These are phyloP conservation scores for Enteromius paludinosus DNA, from an alignment of 2,797 vertebrate species.

Conservation along the genomic window DNA sequence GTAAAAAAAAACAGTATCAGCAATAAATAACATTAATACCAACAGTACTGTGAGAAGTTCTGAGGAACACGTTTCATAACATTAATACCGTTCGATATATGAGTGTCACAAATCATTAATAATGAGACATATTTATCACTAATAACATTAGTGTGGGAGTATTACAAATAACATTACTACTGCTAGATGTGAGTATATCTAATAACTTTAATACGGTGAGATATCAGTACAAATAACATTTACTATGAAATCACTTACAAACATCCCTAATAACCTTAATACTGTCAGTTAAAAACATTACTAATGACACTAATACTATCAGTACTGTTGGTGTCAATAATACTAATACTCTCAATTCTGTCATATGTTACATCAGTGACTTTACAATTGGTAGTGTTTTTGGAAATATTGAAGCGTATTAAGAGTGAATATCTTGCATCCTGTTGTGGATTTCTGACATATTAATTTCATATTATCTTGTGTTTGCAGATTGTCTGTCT, in stretches of 20 bases:
- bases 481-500: conserved; percentile 26
- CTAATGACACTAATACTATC: background rate
- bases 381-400: background rate
- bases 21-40: background rate
- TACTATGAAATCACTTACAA: too few species aligned
- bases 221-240: too few species aligned
- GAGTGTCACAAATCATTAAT: background rate
- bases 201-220: background rate
- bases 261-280: background rate
- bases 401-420: background rate
- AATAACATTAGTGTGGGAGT: background rate
- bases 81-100: background rate
- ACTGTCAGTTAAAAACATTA: background rate
- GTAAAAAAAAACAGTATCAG: too few species aligned
- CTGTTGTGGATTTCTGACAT: background rate
- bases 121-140: background rate
- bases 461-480: background rate
- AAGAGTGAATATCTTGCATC: too few species aligned
- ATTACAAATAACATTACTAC: background rate
- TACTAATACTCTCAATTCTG: background rate
- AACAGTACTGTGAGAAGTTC: background rate
- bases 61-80: background rate
- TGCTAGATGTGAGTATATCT: background rate
- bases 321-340: background rate
- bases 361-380: background rate